Evolutionary conservation across 2,888 invertebrate genomes (phyloP).

Genomic region (Arrhopalites spinosus): DNA sequence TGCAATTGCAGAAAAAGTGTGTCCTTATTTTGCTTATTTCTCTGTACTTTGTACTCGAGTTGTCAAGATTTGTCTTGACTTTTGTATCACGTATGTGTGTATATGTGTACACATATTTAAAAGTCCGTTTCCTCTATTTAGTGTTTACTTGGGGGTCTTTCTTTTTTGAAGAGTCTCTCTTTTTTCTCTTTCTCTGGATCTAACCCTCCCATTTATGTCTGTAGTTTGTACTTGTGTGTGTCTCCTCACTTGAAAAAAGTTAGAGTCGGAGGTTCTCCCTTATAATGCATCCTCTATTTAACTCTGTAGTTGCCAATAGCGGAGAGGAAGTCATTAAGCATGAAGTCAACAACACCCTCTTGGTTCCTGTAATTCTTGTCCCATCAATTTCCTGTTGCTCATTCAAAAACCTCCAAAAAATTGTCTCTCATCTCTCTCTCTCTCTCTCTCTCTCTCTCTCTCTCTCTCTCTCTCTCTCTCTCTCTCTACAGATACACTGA

Average conservation of each 20-base stretch:
- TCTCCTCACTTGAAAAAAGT: too few relatives aligned
- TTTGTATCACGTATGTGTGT: too few relatives aligned
- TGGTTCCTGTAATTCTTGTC: constrained; percentile 31
- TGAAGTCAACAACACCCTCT: constrained; percentile 25
- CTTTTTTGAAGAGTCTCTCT: too few relatives aligned
- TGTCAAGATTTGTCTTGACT: too few relatives aligned
- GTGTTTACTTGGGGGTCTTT: too few relatives aligned
- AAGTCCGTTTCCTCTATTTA: background rate
- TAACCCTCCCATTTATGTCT: too few relatives aligned
- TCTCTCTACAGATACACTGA: background rate
- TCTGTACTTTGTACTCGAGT: too few relatives aligned
- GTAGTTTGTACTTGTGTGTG: too few relatives aligned
- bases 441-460: background rate
- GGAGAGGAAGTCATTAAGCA: constrained; percentile 28
- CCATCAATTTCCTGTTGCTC: constrained; percentile 26
- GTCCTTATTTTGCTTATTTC: too few relatives aligned
- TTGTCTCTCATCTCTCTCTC: background rate
- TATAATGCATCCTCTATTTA: background rate
- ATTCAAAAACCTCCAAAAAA: background rate
- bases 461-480: background rate
- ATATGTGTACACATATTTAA: too few relatives aligned
- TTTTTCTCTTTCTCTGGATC: too few relatives aligned
- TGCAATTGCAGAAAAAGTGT: too few relatives aligned
- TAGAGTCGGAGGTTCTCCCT: background rate
- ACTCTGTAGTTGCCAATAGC: background rate